phyloP scores from a whole-genome alignment of 2,797 vertebrate genomes.

The Poeciliopsis presidionis region DNA sequence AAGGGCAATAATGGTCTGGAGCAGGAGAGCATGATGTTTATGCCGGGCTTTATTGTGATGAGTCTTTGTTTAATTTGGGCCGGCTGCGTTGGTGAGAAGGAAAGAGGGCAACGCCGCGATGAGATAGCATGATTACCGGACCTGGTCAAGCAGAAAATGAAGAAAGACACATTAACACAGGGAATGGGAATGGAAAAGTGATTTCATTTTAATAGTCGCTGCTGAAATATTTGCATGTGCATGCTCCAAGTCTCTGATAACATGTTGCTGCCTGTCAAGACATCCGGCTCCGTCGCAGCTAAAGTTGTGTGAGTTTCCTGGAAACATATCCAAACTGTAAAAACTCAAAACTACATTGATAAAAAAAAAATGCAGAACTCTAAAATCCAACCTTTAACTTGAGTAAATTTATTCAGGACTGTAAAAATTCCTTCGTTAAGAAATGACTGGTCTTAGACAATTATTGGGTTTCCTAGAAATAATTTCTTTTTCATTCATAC shows the following conservation, averaged over 20 bases:
- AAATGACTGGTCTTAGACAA: not conserved
- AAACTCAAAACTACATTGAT: not conserved
- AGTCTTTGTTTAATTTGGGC: conserved; percentile 80
- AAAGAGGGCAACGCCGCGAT: conserved; percentile 72
- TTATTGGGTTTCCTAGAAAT: not conserved
- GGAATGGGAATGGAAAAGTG: conserved; percentile 73
- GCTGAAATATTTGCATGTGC: conserved; percentile 53
- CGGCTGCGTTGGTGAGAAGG: conserved; percentile 67
- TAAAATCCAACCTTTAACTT: not conserved
- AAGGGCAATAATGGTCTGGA: conserved; percentile 65
- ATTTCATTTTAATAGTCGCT: conserved; percentile 69
- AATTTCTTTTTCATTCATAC: not conserved
- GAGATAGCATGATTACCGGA: conserved; percentile 78
- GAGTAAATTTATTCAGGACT: not conserved
- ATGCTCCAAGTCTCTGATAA: conserved; percentile 32
- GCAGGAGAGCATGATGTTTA: conserved; percentile 77
- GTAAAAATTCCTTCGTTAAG: not conserved
- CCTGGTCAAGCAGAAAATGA: conserved; percentile 83
- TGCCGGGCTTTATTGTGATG: conserved; percentile 76
- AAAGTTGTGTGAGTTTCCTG: conserved; percentile 26
- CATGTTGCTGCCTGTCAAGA: conserved; percentile 35
- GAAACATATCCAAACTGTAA: not conserved
- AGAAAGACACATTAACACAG: conserved; percentile 79
- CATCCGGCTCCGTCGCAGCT: conserved; percentile 29
- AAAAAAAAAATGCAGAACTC: not conserved